Percentiles rank a stretch among this genome's conserved stretches.
Conservation (phyloP, 2,888 invertebrate species). For the Pilophorus perplexus region DNA sequence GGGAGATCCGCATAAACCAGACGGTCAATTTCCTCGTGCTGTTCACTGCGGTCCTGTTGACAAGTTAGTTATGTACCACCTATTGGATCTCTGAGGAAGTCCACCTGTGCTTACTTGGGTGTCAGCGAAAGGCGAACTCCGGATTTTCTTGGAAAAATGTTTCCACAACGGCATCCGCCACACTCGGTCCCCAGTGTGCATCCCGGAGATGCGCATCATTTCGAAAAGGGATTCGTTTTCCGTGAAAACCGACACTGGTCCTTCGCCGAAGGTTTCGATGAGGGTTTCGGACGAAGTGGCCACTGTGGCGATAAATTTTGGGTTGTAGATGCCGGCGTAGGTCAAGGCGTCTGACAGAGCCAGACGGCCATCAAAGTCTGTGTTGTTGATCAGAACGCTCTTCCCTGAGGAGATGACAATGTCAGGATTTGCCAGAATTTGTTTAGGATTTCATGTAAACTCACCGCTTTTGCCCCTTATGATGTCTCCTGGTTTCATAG, state of each 20-base stretch:
- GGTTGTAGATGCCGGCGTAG: conserved; percentile 73
- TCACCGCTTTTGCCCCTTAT: conserved; percentile 72
- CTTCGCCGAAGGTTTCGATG: conserved; percentile 62
- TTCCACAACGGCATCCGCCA: conserved; percentile 72
- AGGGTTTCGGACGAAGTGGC: conserved; percentile 71
- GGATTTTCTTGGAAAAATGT: conserved; percentile 43
- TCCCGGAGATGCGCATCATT: conserved; percentile 65
- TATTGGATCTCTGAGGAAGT: no score
- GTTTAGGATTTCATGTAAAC: conserved; percentile 51
- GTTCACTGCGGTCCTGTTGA: conserved; percentile 31
- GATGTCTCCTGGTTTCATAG: conserved; percentile 78
- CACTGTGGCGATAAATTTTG: conserved; percentile 69
- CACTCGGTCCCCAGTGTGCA: conserved; percentile 72
- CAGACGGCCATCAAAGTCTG: conserved; percentile 76
- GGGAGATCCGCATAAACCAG: conserved; percentile 42
- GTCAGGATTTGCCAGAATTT: neutral
- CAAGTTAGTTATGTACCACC: no score
- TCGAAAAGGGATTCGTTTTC: conserved; percentile 69
- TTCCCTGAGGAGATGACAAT: conserved; percentile 57
- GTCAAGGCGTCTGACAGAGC: conserved; percentile 76
- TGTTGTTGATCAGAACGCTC: conserved; percentile 70
- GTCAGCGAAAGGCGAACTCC: conserved; percentile 33
- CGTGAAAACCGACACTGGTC: conserved; percentile 71
- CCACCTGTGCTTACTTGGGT: conserved; percentile 21
- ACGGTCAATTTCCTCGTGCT: conserved; percentile 10